Percentiles rank a stretch among this genome's conserved stretches.
Evolutionary conservation across 2,888 invertebrate species (phyloP).

Genomic region (Elegia similella): DNA sequence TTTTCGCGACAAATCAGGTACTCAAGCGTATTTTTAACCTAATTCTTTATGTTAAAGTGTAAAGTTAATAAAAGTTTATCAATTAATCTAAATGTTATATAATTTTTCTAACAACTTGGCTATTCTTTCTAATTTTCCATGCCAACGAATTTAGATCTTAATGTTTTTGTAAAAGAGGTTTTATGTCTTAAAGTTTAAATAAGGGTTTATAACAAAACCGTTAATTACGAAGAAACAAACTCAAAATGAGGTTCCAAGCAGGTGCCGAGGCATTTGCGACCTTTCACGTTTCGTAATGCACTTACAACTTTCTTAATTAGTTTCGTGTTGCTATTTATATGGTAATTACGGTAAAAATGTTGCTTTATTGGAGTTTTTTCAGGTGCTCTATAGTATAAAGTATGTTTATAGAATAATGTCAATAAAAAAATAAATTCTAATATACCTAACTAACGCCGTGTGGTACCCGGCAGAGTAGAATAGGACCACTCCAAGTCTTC

Average conservation of each 20-base stretch:
- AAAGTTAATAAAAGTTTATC: not conserved
- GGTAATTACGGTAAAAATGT: not conserved
- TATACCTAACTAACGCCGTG: no score
- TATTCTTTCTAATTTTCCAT: not conserved
- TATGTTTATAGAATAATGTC: no score
- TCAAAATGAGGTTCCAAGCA: not conserved
- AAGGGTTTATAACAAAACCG: not conserved
- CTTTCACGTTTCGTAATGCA: constrained; percentile 8
- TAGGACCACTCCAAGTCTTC: no score
- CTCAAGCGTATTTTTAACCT: not conserved
- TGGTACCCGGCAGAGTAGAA: no score
- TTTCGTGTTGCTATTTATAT: constrained; percentile 9
- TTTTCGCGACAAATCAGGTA: not conserved
- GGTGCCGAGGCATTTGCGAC: not conserved
- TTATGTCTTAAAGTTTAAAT: not conserved
- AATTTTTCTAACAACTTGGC: not conserved
- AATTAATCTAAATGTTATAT: not conserved
- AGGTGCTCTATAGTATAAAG: not conserved
- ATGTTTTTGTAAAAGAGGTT: not conserved
- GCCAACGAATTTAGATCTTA: not conserved
- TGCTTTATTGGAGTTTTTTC: not conserved
- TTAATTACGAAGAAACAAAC: constrained; percentile 11
- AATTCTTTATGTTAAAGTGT: not conserved
- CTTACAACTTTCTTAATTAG: constrained; percentile 12
- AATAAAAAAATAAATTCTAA: no score